Evolutionary conservation across 2,888 invertebrate species (phyloP), one percentile per base, ranked within the genome.

Genomic region (Cephus sareptanus): DNA sequence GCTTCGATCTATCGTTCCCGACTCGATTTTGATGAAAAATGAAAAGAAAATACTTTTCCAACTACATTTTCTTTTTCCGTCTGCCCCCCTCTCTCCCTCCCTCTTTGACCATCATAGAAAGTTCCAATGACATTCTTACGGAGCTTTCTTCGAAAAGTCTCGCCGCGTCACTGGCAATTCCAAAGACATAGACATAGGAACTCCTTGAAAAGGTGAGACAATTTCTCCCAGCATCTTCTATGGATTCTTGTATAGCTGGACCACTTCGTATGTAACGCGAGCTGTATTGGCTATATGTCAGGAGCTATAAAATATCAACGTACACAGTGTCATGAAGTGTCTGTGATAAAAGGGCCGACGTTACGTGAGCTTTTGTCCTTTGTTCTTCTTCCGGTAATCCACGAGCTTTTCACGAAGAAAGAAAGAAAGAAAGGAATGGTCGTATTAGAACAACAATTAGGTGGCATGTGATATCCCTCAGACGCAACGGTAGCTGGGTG

Each of bases 141-240:
- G 23, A 56, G 56, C 56, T 56, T 56, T 23, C 56, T 56, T 56
- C 23, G 23, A 9, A 56, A 56, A 56, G 23, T 9, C 56, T 56
- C 23, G 1, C 56, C 23, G 9, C 56, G 56, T 56, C 56, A 56
- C 23, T 56, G 6, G 23, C 23, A 56, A 56, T 56, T 23, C 23
- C 56, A 56, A 23, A 56, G 56, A 56, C 23, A 23, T 23, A 23
- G 40, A 40, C 2, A 56, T 23, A 23, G 23, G 0, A 56, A 56
- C 56, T 56, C 56, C 9, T 56, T 23, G 56, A 71, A 71, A 71
- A 34, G 74, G 74, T 30, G 74, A 74, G 35, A 74, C 74, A 74
- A 30, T 15, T 37, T 33, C 12, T 30, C 12, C 13, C 37, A 70
- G 69, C 69, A 69, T 37, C 33, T 69, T 71, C 69, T 77, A 15